Conservation (phyloP, 2,888 invertebrate genomes). For the Shargacucullia verbasci region DNA sequence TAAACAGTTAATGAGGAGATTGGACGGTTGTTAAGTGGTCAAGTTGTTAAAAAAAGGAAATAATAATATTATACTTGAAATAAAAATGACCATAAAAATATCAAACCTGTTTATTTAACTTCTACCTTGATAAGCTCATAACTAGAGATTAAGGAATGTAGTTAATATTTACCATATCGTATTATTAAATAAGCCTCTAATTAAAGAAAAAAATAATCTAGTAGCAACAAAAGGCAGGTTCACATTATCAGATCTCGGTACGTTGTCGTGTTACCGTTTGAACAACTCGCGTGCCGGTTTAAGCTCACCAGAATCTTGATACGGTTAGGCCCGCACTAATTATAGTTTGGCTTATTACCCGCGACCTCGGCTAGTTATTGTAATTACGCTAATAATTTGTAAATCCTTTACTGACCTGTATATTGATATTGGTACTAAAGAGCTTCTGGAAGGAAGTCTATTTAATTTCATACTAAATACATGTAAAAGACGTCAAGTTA, state of each 20-base stretch:
- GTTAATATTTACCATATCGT: slow-evolving; percentile 47
- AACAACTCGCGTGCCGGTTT: slow-evolving; percentile 79
- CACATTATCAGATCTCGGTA: slow-evolving; percentile 74
- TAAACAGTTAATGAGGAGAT: slow-evolving; percentile 26
- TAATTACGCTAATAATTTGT: slow-evolving; percentile 56
- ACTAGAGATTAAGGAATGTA: slow-evolving; percentile 48
- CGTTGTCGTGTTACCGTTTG: slow-evolving; percentile 78
- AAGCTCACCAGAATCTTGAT: slow-evolving; percentile 78
- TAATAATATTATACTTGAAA: slow-evolving; percentile 8
- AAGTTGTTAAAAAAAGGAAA: neutral
- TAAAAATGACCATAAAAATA: slow-evolving; percentile 30
- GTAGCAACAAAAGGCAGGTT: slow-evolving; percentile 65
- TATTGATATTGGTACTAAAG: slow-evolving; percentile 22
- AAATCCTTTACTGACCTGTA: slow-evolving; percentile 42
- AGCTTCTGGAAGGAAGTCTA: neutral
- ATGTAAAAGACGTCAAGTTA: no score
- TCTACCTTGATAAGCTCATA: slow-evolving; percentile 42
- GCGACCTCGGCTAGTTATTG: slow-evolving; percentile 59
- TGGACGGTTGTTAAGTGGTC: slow-evolving; percentile 20
- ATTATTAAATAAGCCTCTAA: slow-evolving; percentile 57
- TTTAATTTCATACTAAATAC: neutral
- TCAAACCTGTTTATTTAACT: slow-evolving; percentile 22
- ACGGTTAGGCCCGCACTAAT: slow-evolving; percentile 76
- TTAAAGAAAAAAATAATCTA: slow-evolving; percentile 63
- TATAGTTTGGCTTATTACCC: slow-evolving; percentile 79